A percentile compares a stretch with the other conserved stretches of the same genome.
Evolutionary conservation across 2,113 vertebrate species (phyloP).

Genomic region (Narcine bancroftii): DNA sequence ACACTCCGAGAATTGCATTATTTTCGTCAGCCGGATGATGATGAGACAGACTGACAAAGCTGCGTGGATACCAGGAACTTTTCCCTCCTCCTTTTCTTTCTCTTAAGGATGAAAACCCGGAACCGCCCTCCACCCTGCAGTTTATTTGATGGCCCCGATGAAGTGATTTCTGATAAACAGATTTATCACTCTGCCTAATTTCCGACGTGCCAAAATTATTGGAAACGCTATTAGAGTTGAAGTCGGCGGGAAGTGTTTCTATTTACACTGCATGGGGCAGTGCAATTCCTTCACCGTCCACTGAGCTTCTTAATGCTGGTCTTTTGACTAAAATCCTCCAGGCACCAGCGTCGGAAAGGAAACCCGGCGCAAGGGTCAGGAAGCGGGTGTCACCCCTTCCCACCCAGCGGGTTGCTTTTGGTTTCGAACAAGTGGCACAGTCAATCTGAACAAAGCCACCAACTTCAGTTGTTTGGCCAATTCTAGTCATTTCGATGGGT

Average conservation of each 20-base stretch:
- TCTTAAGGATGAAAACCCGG: background rate
- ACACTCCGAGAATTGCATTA: constrained; percentile 41
- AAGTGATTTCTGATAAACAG: constrained; percentile 20
- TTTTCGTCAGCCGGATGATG: constrained; percentile 50
- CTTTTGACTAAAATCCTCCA: background rate
- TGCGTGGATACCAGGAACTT: constrained; percentile 53
- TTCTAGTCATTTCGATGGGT: background rate
- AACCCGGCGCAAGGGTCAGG: background rate
- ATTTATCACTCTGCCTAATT: background rate
- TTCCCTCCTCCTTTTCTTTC: background rate
- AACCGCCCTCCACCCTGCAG: background rate
- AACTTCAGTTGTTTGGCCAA: background rate
- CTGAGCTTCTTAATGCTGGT: background rate
- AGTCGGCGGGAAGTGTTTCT: background rate
- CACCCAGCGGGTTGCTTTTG: constrained; percentile 38
- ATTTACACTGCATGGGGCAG: too few relatives aligned
- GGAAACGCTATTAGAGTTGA: background rate
- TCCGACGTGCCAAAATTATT: constrained; percentile 15
- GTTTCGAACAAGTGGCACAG: constrained; percentile 26
- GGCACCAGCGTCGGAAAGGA: background rate
- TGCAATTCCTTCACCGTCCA: background rate
- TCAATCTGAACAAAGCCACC: too few relatives aligned
- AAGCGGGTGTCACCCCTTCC: constrained; percentile 1
- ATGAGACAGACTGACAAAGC: constrained; percentile 41
- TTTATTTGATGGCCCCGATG: constrained; percentile 7